These are phyloP conservation scores for Ochlodes sylvanus DNA, from an alignment of 2,888 invertebrate genomes.

Conservation along the genomic window DNA sequence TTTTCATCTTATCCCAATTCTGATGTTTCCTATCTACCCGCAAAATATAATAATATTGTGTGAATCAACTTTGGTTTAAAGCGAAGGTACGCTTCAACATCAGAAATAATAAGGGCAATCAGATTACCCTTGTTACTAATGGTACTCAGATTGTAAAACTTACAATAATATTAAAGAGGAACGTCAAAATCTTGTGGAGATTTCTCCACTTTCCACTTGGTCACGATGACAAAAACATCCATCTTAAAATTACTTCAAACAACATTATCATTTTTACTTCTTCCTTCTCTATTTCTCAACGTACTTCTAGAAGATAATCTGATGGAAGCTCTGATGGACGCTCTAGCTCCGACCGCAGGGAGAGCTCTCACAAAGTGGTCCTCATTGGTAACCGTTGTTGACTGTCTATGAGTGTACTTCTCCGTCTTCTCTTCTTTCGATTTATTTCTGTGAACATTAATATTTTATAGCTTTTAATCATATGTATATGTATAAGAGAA, in stretches of 20 bases:
- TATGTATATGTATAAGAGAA: no score
- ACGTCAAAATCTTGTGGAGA: no score
- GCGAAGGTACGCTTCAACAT: no score
- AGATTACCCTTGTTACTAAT: no score
- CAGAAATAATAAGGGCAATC: no score
- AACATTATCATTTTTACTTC: conserved; percentile 43
- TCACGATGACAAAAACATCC: no score
- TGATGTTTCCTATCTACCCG: background rate
- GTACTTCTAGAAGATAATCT: conserved; percentile 63
- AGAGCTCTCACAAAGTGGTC: conserved; percentile 66
- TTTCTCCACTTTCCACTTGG: no score
- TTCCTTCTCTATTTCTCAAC: conserved; percentile 42
- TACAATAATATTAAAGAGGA: no score
- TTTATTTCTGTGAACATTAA: conserved; percentile 54
- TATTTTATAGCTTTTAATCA: no score
- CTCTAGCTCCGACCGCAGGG: conserved; percentile 70
- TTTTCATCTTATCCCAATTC: background rate
- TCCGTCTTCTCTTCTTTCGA: conserved; percentile 57
- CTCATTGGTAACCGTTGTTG: conserved; percentile 49
- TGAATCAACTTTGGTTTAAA: no score
- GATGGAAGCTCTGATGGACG: conserved; percentile 66
- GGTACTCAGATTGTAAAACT: no score
- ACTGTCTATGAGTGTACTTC: conserved; percentile 59
- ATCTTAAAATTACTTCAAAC: background rate
- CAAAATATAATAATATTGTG: background rate